These are phyloP conservation scores for Macrobrachium rosenbergii DNA, from an alignment of 1,140 invertebrate species.

Conservation along the genomic window DNA sequence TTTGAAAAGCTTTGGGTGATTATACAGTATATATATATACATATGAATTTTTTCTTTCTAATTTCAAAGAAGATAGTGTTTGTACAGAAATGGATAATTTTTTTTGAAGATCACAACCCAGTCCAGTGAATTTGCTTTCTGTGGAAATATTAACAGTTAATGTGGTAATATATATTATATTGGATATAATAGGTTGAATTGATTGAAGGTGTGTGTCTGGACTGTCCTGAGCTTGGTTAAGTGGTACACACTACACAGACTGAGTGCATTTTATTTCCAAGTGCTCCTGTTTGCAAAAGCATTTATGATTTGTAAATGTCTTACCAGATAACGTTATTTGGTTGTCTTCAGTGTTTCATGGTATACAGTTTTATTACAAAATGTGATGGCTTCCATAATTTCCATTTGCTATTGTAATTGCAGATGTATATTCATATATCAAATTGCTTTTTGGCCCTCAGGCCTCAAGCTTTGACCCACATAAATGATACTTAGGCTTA, in stretches of 20 bases:
- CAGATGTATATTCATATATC: background rate
- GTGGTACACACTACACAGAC: constrained; percentile 7
- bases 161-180: too few relatives aligned
- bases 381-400: constrained; percentile 18
- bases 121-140: too few relatives aligned
- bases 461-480: constrained; percentile 15
- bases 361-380: constrained; percentile 19
- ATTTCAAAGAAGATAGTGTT: too few relatives aligned
- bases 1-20: too few relatives aligned
- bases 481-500: constrained; percentile 1
- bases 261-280: constrained; percentile 12
- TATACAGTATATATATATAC: too few relatives aligned
- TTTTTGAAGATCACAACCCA: too few relatives aligned
- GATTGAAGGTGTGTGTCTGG: constrained; percentile 2
- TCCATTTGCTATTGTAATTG: constrained; percentile 17
- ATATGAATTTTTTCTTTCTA: too few relatives aligned
- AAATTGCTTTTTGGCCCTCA: constrained; percentile 6
- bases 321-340: constrained; percentile 9
- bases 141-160: too few relatives aligned
- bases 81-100: too few relatives aligned
- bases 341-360: constrained; percentile 16
- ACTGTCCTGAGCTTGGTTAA: constrained; percentile 22
- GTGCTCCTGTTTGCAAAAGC: constrained; percentile 14
- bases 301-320: background rate
- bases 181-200: background rate